Conservation (phyloP, 2,797 vertebrate species). For the Ceryle rudis region DNA sequence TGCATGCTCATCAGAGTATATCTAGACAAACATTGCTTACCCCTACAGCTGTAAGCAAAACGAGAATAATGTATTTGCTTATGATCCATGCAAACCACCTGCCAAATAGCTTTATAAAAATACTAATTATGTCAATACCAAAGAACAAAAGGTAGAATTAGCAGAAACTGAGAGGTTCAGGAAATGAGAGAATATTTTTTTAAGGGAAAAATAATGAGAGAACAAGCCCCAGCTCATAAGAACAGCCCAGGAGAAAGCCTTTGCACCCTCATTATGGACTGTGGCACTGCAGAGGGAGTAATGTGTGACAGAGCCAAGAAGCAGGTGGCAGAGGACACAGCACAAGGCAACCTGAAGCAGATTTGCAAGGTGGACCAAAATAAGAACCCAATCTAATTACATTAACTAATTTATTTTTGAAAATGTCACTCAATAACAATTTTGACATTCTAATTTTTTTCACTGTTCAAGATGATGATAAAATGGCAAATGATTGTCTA, state of each 20-base stretch:
- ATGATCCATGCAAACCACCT: neutral
- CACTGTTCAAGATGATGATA: neutral
- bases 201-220: neutral
- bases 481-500: neutral
- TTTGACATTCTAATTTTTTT: neutral
- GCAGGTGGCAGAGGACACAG: neutral
- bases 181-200: fast-evolving
- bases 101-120: neutral
- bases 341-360: neutral
- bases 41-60: neutral
- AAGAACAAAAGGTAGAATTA: neutral
- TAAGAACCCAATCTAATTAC: neutral
- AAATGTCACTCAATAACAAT: neutral
- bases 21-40: neutral
- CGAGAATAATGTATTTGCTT: neutral
- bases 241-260: neutral
- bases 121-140: neutral
- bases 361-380: neutral
- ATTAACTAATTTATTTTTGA: neutral
- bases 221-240: neutral
- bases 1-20: neutral
- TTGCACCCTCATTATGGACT: neutral
- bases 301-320: neutral
- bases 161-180: neutral
- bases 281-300: neutral